phyloP scores from a whole-genome alignment of 2,888 invertebrate genomes.

The Taenaris catops region DNA sequence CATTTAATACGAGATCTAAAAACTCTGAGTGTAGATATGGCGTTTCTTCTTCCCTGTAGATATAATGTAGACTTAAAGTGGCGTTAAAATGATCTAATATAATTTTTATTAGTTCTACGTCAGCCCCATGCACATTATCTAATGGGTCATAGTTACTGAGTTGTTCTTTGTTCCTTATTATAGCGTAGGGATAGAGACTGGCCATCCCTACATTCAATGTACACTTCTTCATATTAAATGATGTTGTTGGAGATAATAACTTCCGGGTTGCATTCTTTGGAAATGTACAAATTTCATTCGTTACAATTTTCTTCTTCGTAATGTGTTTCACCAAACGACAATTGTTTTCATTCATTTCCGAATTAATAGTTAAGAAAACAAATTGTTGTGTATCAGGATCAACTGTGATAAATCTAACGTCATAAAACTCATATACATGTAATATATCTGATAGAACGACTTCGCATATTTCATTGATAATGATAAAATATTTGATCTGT shows the following conservation, averaged over 20 bases:
- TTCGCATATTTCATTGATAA: conserved; percentile 11
- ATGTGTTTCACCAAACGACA: conserved; percentile 32
- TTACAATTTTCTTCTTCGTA: conserved; percentile 30
- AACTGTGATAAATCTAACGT: conserved; percentile 37
- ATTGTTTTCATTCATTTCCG: conserved; percentile 34
- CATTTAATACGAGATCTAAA: conserved; percentile 42
- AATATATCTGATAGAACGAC: conserved; percentile 28
- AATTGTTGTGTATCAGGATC: conserved; percentile 19
- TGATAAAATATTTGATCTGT: conserved; percentile 14
- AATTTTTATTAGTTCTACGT: conserved; percentile 51
- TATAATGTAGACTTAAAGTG: conserved; percentile 38
- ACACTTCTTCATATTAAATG: conserved; percentile 43
- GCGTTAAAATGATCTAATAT: conserved; percentile 46
- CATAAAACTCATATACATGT: conserved; percentile 27
- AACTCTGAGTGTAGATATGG: conserved; percentile 31
- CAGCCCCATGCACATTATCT: conserved; percentile 38
- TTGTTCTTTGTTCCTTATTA: conserved; percentile 30
- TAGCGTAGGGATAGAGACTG: conserved; percentile 42
- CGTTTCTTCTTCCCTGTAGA: conserved; percentile 36
- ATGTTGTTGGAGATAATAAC: conserved; percentile 38
- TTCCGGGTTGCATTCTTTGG: conserved; percentile 14
- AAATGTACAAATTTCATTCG: conserved; percentile 35
- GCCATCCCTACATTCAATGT: conserved; percentile 47
- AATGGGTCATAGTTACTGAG: conserved; percentile 39
- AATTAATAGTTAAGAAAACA: conserved; percentile 34